phyloP scores from a whole-genome alignment of 2,888 invertebrate species.

The Caenorhabditis sp. region DNA sequence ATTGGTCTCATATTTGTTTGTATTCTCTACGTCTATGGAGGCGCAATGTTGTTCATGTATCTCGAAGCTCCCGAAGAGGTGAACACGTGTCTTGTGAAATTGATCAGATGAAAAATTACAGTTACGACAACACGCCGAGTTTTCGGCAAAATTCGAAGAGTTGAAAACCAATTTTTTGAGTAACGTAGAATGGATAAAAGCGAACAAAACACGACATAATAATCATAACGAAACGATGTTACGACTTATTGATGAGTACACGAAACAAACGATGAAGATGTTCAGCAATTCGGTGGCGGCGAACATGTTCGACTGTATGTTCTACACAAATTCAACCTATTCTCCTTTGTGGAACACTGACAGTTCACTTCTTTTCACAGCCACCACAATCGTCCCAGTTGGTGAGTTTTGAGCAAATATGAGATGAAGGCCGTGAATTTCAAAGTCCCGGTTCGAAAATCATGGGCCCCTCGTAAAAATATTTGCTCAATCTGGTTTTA shows the following conservation, averaged over 20 bases:
- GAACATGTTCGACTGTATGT: constrained; percentile 60
- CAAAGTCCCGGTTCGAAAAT: too few relatives aligned
- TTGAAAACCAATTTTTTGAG: constrained; percentile 2
- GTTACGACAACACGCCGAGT: not conserved
- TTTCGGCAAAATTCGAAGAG: not conserved
- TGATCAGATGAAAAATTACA: constrained; percentile 4
- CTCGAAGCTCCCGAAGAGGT: constrained; percentile 56
- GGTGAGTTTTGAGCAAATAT: constrained; percentile 28
- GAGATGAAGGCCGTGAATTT: constrained; percentile 3
- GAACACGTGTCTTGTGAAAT: not conserved
- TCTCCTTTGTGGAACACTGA: constrained; percentile 57
- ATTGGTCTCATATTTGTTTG: constrained; percentile 53
- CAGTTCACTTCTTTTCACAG: constrained; percentile 60
- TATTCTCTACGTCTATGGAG: constrained; percentile 51
- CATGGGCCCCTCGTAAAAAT: too few relatives aligned
- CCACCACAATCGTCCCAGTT: constrained; percentile 66
- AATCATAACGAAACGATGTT: constrained; percentile 25
- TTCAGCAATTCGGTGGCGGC: constrained; percentile 57
- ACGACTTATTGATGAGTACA: constrained; percentile 45
- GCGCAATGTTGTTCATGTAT: constrained; percentile 54
- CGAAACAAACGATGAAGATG: constrained; percentile 42
- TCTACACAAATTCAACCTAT: constrained; percentile 46
- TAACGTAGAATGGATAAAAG: constrained; percentile 10
- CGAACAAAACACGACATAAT: constrained; percentile 1
- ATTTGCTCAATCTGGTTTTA: too few relatives aligned